Evolutionary conservation across 2,113 vertebrate species (phyloP).

Genomic region (Acrocephalus kingi): DNA sequence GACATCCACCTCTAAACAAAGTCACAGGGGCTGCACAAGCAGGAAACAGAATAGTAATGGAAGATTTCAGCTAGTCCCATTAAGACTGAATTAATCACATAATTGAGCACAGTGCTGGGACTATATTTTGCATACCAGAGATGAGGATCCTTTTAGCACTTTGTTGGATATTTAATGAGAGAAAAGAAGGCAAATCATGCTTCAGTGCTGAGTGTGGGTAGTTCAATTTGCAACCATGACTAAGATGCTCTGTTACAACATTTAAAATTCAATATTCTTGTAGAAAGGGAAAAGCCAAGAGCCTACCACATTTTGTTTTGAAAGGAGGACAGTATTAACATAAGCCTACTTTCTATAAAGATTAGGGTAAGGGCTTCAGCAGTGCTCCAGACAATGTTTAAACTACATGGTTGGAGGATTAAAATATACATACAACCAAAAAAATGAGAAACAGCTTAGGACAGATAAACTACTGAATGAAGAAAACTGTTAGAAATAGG

Average conservation of each 20-base stretch:
- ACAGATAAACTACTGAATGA: neutral
- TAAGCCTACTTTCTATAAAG: neutral
- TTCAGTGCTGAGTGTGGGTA: neutral
- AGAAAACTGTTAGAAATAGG: neutral
- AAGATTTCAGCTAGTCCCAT: neutral
- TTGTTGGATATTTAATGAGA: neutral
- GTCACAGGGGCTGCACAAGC: neutral
- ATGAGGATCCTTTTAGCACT: neutral
- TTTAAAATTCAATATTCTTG: neutral
- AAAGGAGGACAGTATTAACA: neutral
- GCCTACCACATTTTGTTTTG: neutral
- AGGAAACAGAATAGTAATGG: neutral
- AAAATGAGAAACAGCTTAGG: neutral
- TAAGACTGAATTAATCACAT: neutral
- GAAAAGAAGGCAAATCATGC: neutral
- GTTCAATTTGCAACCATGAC: neutral
- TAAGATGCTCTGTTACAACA: neutral
- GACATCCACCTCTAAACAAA: neutral
- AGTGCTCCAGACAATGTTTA: neutral
- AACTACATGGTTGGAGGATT: neutral
- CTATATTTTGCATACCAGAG: neutral
- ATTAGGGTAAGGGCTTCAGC: neutral
- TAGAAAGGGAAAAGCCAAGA: neutral
- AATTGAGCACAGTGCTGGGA: neutral
- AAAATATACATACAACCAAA: neutral